A percentile compares a stretch with the other conserved stretches of the same genome.
These are phyloP conservation scores for Apostichopus parvimensis DNA, from an alignment of 35 echinoderm and acorn worm genomes.

Conservation along the genomic window DNA sequence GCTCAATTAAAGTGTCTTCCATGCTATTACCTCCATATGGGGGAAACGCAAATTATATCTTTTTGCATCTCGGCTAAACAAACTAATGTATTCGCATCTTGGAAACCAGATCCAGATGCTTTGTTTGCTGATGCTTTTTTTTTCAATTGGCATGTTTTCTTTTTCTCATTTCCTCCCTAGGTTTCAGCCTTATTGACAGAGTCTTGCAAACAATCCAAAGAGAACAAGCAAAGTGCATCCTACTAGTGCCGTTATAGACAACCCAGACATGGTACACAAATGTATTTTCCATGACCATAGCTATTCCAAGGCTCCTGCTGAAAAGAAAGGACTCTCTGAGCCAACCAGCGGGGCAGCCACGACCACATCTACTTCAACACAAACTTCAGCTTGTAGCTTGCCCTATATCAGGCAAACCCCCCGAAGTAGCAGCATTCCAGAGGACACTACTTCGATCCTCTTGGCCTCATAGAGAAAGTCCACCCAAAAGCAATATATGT, in stretches of 20 bases:
- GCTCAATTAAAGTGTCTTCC: neutral
- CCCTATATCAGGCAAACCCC: conserved; percentile 35
- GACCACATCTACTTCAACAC: conserved; percentile 13
- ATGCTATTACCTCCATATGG: too few species aligned
- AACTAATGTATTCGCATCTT: too few species aligned
- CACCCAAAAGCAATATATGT: conserved; percentile 60
- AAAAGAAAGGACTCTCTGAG: neutral
- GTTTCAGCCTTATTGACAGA: conserved; percentile 51
- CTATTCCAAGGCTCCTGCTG: conserved; percentile 24
- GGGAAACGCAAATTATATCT: too few species aligned
- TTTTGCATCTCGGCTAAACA: too few species aligned
- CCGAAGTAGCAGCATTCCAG: conserved; percentile 19
- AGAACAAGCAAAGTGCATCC: conserved; percentile 44
- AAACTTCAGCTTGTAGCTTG: conserved; percentile 45
- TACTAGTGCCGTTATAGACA: conserved; percentile 50
- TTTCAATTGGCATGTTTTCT: conserved; percentile 31
- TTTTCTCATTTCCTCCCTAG: conserved; percentile 58
- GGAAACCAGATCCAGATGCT: too few species aligned
- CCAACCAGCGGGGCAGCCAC: neutral
- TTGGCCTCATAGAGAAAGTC: conserved; percentile 46
- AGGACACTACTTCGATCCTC: conserved; percentile 43
- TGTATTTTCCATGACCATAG: conserved; percentile 21
- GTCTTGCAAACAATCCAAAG: conserved; percentile 44
- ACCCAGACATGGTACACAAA: conserved; percentile 62
- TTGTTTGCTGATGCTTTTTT: conserved; percentile 49